Base-by-base conservation (phyloP, 2,888 invertebrate species). In the Lasioglossum pauxillum region DNA sequence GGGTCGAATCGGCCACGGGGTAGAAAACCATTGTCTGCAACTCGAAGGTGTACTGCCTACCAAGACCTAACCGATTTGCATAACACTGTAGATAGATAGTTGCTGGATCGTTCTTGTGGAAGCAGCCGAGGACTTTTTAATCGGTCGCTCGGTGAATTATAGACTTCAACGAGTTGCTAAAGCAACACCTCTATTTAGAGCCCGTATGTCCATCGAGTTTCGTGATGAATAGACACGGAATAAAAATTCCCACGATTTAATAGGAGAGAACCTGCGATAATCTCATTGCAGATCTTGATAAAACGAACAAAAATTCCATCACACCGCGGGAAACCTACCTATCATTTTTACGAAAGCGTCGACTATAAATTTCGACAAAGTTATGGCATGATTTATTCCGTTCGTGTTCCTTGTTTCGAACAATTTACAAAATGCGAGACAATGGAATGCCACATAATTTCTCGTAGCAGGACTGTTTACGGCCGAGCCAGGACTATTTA, bases 21-120 rank as follows among this genome's bases (percentile, higher is more conserved):
- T 77, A 82, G 77, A 77, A 67, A 19, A 80, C 64, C 75, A 75
- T 67, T 80, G 80, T 75, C 35, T 31, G 67, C 41, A 49, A 64
- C 38, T 27, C 46, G 16, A 46, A 69, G 67, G 35, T 49, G 74
- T n/a, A 57, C 75, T 49, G 75, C 41, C 75, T 75, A 41, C 41
- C 80, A 31, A 53, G 74, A 75, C 64, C 49, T 23, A 31, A 12
- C 19, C 64, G 64, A 80, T 75, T 75, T 80, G 67, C 80, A 75
- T 49, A 46, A 69, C 67, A 75, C 38, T 80, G 74, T 75, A 69
- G 67, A 38, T 27, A 67, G 71, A 71, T 41, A 71, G 71, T 71
- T 35, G 38, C 38, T n/a, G 69, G n/a, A 38, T 41, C 38, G 38
- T 41, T 71, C 41, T 14, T 14, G 71, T n/a, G n/a, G 41, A 71